phyloP scores from a whole-genome alignment of 2,797 vertebrate species.

The Pteropus rufus region DNA sequence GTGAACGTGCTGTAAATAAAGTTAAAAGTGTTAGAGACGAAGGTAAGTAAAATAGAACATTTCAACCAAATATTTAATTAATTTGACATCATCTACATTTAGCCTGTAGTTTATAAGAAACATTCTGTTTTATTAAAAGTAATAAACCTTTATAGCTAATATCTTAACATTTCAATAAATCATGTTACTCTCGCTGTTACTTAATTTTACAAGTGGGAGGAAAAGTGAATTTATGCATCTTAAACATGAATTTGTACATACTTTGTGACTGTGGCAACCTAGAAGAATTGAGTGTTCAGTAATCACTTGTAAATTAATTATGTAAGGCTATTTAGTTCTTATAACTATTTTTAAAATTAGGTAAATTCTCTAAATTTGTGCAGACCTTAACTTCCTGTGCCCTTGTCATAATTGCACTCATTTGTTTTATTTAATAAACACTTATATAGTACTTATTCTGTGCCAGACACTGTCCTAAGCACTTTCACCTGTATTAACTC shows the following conservation, averaged over 20 bases:
- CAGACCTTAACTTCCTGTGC: neutral
- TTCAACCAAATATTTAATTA: slow-evolving; percentile 3
- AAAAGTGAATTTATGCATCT: slow-evolving; percentile 15
- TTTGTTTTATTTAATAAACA: slow-evolving; percentile 39
- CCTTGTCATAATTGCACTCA: slow-evolving; percentile 1
- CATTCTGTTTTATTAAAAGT: slow-evolving; percentile 12
- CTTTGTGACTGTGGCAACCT: slow-evolving; percentile 39
- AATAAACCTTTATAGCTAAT: neutral
- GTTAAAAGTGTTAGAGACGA: slow-evolving; percentile 98
- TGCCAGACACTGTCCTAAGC: neutral
- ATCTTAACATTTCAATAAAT: slow-evolving; percentile 42
- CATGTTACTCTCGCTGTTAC: neutral
- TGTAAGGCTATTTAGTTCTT: neutral
- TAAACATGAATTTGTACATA: slow-evolving; percentile 26
- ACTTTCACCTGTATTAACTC: slow-evolving; percentile 23
- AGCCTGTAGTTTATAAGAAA: neutral
- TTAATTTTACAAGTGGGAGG: slow-evolving; percentile 25
- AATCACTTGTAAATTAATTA: slow-evolving; percentile 27
- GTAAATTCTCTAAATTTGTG: slow-evolving; percentile 31
- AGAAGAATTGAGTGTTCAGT: neutral
- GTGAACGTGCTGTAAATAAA: slow-evolving; percentile 98
- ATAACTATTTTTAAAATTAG: slow-evolving; percentile 16
- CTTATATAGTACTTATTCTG: neutral
- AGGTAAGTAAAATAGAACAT: slow-evolving; percentile 82
- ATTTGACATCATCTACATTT: slow-evolving; percentile 35